Base-by-base conservation (phyloP, 2,113 vertebrate species). In the Nettapus auritus region DNA sequence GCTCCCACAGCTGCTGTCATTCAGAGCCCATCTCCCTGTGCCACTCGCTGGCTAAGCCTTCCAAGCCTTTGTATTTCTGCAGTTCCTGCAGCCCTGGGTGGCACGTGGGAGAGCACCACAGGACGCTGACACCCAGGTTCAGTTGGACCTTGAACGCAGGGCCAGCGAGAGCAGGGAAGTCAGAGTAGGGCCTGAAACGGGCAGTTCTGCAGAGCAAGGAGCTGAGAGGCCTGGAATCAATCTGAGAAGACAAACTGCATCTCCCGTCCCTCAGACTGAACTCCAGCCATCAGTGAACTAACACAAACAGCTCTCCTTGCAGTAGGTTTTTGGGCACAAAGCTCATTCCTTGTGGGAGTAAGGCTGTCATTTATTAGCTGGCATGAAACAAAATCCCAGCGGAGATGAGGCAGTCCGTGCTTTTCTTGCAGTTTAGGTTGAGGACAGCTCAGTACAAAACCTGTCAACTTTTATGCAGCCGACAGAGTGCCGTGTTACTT, bases 1-100 rank as follows among this genome's bases (percentile, higher is more conserved):
- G 48, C 28, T 76, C 23, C 36, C 12, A 33, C 11, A 31, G 60
- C 38, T 77, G 33, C 26, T 81, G 11, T 4, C 22, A 12, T 84
- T 84, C 76, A 82, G 22, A 34, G 3, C 2, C 5, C 34, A 9
- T 13, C 21, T 44, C 16, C 0, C 9, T 3, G 1, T 59, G 42
- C 42, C 18, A 28, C 56, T 40, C 16, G 60, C 60, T 52, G 29
- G 46, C 60, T 64, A 34, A 64, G 25, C 64, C 11, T 75, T 53
- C 31, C n/a, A 74, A 23, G 7, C 68, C 63, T 76, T 52, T 31
- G 38, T 38, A n/a, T 70, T 88, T 86, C 44, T 93, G 38, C 38
- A n/a, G 6, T n/a, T 76, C 77, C 48, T 88, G 50, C 59, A 86
- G 59, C 55, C 16, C 31, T 66, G 38, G 40, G 42, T 57, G n/a